Evolutionary conservation across 2,888 invertebrate genomes (phyloP).

Genomic region (Clusia tigrina): DNA sequence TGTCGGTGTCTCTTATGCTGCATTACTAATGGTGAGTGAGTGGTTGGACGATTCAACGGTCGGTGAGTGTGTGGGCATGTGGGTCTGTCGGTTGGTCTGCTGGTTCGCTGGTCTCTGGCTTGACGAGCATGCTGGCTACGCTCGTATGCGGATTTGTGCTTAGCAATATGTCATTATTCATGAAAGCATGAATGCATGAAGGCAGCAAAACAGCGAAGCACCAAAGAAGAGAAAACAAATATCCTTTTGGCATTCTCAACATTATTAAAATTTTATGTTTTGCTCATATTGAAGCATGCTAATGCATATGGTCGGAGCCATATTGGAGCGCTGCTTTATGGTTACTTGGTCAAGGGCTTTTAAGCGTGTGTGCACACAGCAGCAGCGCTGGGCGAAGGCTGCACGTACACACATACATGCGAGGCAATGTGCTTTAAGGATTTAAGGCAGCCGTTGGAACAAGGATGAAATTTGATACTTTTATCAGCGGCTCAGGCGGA

Average conservation of each 20-base stretch:
- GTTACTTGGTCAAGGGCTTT: constrained; percentile 57
- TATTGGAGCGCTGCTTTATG: constrained; percentile 45
- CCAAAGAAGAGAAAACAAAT: constrained; percentile 38
- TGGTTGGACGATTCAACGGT: too few species aligned
- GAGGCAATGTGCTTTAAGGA: too few species aligned
- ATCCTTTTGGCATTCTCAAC: constrained; percentile 58
- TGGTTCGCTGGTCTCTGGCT: constrained; percentile 15
- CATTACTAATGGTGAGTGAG: too few species aligned
- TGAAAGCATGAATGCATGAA: constrained; percentile 45
- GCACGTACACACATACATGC: too few species aligned
- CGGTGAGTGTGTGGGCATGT: too few species aligned
- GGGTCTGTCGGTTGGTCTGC: too few species aligned
- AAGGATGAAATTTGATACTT: too few species aligned
- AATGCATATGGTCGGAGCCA: too few species aligned
- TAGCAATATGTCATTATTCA: constrained; percentile 53
- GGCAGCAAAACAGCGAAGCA: constrained; percentile 36
- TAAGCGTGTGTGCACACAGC: too few species aligned
- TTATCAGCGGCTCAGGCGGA: too few species aligned
- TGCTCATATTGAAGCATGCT: constrained; percentile 21
- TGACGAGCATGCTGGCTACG: constrained; percentile 33
- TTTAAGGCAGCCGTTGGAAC: too few species aligned
- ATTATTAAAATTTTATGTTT: constrained; percentile 56
- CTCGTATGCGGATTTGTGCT: constrained; percentile 56
- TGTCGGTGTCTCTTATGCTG: constrained; percentile 13
- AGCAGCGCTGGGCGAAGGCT: too few species aligned